Percentiles rank a stretch among this genome's conserved stretches.
Conservation (phyloP, 2,888 invertebrate species). For the Agriopis leucophaearia region DNA sequence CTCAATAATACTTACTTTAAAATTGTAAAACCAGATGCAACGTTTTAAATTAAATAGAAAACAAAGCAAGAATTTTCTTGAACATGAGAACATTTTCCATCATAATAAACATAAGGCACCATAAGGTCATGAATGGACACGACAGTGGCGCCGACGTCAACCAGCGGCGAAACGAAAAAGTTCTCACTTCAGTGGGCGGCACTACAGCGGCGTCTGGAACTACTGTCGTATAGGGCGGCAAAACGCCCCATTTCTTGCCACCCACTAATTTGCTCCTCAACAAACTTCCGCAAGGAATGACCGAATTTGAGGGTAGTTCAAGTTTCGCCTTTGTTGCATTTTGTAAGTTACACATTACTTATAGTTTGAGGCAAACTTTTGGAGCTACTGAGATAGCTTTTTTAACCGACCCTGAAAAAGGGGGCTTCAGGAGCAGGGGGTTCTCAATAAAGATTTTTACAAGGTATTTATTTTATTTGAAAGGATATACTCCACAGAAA, state of each 20-base stretch:
- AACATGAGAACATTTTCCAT: not conserved
- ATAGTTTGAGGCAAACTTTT: slow-evolving; percentile 6
- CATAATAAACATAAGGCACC: not conserved
- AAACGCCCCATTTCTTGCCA: slow-evolving; percentile 61
- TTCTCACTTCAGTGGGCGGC: no score
- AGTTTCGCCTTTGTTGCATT: slow-evolving; percentile 51
- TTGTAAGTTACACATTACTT: slow-evolving; percentile 33
- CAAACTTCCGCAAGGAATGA: slow-evolving; percentile 64
- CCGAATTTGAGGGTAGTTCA: slow-evolving; percentile 58
- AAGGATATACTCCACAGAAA: no score
- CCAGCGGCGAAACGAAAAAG: no score
- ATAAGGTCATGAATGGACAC: slow-evolving; percentile 18
- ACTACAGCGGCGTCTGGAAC: not conserved
- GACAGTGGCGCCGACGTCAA: slow-evolving; percentile 3
- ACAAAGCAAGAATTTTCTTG: no score
- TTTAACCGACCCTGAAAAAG: no score
- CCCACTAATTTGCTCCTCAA: slow-evolving; percentile 70
- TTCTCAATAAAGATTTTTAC: no score
- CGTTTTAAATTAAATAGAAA: no score
- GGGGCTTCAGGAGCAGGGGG: no score
- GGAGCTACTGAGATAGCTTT: slow-evolving; percentile 5
- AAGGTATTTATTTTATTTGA: no score
- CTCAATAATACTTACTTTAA: no score
- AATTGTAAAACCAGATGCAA: no score
- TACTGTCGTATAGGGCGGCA: slow-evolving; percentile 40